These are phyloP conservation scores for Petrolisthes manimaculis DNA, from an alignment of 2,888 invertebrate genomes.

Conservation along the genomic window DNA sequence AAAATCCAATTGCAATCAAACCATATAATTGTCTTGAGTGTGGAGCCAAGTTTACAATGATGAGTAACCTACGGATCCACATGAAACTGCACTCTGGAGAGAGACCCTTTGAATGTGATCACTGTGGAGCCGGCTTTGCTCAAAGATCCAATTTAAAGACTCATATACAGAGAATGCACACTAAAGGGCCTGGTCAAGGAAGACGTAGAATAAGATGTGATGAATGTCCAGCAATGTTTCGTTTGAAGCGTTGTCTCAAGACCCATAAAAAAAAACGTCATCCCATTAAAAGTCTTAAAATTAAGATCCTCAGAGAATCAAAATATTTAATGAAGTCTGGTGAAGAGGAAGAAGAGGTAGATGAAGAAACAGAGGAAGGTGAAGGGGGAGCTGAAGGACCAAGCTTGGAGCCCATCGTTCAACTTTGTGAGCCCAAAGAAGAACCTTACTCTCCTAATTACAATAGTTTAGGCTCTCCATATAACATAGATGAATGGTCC, in stretches of 20 bases:
- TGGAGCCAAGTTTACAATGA: conserved; percentile 65
- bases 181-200: conserved; percentile 45
- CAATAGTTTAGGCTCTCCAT: conserved; percentile 44
- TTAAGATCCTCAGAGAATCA: conserved; percentile 65
- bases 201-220: conserved; percentile 61
- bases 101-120: conserved; percentile 61
- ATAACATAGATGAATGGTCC: conserved; percentile 39
- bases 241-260: conserved; percentile 63
- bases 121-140: conserved; percentile 64
- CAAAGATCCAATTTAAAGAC: conserved; percentile 64
- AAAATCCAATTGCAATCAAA: conserved; percentile 62
- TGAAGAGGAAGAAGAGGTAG: conserved; percentile 15
- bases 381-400: conserved; percentile 46
- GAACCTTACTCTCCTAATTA: conserved; percentile 54
- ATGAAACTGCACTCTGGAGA: conserved; percentile 63
- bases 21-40: conserved; percentile 63
- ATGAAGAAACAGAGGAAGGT: conserved; percentile 45
- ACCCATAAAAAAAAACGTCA: conserved; percentile 65
- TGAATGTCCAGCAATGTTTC: conserved; percentile 65
- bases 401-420: conserved; percentile 48
- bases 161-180: conserved; percentile 64
- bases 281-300: conserved; percentile 65
- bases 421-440: conserved; percentile 59
- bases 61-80: conserved; percentile 65
- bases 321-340: conserved; percentile 61